phyloP scores from a whole-genome alignment of 2,113 vertebrate species.

The Corydoras maculifer region DNA sequence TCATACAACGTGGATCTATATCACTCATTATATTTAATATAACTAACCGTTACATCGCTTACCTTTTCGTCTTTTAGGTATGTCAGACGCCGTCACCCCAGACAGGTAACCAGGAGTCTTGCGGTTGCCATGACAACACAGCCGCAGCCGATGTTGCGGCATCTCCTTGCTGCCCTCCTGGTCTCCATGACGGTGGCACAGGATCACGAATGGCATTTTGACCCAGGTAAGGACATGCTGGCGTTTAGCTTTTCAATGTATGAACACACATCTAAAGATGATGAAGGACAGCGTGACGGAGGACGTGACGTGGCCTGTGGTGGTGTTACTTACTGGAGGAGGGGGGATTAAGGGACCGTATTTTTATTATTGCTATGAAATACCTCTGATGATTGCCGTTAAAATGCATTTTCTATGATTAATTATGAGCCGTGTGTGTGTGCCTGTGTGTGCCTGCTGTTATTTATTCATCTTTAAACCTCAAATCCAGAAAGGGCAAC shows the following conservation, averaged over 20 bases:
- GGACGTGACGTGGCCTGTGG: too few species aligned
- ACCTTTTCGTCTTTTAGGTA: conserved; percentile 53
- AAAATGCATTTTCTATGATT: neutral
- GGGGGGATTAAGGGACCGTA: neutral
- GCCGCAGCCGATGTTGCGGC: conserved; percentile 46
- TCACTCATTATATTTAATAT: neutral
- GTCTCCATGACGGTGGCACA: conserved; percentile 46
- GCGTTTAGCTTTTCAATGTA: neutral
- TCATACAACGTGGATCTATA: too few species aligned
- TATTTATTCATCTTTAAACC: neutral
- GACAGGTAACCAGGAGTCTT: conserved; percentile 67
- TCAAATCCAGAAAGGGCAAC: neutral
- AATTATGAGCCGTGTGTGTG: neutral
- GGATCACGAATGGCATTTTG: conserved; percentile 69
- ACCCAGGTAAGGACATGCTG: conserved; percentile 57
- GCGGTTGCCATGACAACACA: conserved; percentile 61
- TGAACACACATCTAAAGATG: neutral
- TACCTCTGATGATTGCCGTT: too few species aligned
- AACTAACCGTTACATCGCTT: neutral
- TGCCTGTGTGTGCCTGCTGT: neutral
- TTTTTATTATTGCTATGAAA: too few species aligned
- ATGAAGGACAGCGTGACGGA: too few species aligned
- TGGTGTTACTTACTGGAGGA: neutral
- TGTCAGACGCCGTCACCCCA: conserved; percentile 57
- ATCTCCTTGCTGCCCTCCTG: conserved; percentile 46